Evolutionary conservation across 1,140 invertebrate genomes (phyloP), one percentile per base, ranked within the genome.

Genomic region (Drosophila murphyi): DNA sequence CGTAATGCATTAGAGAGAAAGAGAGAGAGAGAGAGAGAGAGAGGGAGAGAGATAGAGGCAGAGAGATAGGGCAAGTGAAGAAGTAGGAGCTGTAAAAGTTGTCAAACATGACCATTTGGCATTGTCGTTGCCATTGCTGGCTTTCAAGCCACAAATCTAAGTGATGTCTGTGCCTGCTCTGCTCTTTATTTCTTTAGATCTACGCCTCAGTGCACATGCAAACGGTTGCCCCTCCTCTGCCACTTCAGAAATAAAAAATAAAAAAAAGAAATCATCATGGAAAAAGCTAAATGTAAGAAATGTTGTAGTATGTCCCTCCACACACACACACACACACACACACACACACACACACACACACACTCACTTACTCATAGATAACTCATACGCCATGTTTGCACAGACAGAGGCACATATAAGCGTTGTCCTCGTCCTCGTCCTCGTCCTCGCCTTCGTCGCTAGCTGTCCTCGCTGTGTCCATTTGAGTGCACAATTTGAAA

Each of bases 401-500:
- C 48, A 71, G 72, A 75, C 67, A 48, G 12, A 48, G n/a, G 31
- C 61, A 37, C 48, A 35, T 37, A 39, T 6, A 69, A 37, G 34
- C 56, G 12, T 61, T 54, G 34, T 47, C 64, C 54, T 60, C 39
- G 39, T 43, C 39, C 39, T 43, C 28, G 52, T 41, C 29, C 35
- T 70, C 39, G 67, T 59, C 54, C 28, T 50, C 20, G 29, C 20
- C 20, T 20, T 72, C 12, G 70, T 57, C 61, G 56, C 64, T 57
- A 5, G 59, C 50, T 75, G 82, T 76, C 79, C 82, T 82, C 50
- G 67, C 64, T 72, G 61, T 80, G 83, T 83, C 83, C 83, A 82
- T 88, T 82, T 83, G 79, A 87, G 83, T 88, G 83, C 80, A 83
- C 83, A 83, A 69, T 82, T 88, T 88, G 76, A 87, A 87, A 87